phyloP scores from a whole-genome alignment of 2,888 invertebrate genomes.

The Keiferia lycopersicella region DNA sequence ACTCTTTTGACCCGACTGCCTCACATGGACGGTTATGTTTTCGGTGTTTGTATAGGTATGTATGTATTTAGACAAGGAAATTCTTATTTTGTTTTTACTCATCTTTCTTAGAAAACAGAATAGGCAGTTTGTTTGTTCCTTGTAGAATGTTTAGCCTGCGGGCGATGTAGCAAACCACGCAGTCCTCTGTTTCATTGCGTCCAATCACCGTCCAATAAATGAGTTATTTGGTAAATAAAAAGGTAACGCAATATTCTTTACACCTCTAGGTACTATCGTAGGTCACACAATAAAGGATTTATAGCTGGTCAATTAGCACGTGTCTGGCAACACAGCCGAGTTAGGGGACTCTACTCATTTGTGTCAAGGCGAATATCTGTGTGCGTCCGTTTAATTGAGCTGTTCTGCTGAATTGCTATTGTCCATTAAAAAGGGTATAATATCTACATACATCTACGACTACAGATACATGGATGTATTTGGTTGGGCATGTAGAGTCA shows the following conservation, averaged over 20 bases:
- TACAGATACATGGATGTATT: neutral
- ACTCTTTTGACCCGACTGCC: too few species aligned
- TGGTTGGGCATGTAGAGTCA: neutral
- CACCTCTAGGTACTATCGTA: constrained; percentile 35
- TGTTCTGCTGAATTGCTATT: constrained; percentile 44
- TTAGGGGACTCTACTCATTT: constrained; percentile 43
- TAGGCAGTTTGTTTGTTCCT: too few species aligned
- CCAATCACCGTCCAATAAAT: constrained; percentile 11
- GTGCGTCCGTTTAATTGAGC: constrained; percentile 43
- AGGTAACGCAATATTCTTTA: constrained; percentile 21
- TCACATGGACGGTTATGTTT: too few species aligned
- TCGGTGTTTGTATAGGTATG: too few species aligned
- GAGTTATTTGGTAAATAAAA: constrained; percentile 20
- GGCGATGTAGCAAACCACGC: neutral
- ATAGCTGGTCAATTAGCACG: constrained; percentile 65
- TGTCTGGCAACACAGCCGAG: constrained; percentile 46
- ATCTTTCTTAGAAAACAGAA: too few species aligned
- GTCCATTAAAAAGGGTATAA: constrained; percentile 46
- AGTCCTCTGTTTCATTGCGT: neutral
- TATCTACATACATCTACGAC: neutral
- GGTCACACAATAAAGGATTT: constrained; percentile 60
- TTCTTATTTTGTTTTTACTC: too few species aligned
- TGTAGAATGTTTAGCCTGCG: too few species aligned
- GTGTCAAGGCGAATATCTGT: constrained; percentile 64
- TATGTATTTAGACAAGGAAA: too few species aligned